phyloP scores from a whole-genome alignment of 2,797 vertebrate species.

The Octomys mimax region DNA sequence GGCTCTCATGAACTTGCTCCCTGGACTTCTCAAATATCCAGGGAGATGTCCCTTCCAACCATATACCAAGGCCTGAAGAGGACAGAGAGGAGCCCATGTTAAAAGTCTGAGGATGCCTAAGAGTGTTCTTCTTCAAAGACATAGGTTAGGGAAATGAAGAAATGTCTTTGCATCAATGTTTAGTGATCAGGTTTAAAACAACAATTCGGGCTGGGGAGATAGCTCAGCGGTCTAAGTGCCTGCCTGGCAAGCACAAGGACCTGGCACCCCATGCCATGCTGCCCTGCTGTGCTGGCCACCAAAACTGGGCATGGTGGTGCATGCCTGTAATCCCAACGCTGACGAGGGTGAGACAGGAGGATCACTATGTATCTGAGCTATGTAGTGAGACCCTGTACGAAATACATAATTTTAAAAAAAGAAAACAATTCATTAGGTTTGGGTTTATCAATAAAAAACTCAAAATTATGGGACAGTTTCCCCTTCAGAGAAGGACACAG shows the following conservation, averaged over 20 bases:
- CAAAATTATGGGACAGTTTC: background rate
- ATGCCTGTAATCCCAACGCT: no score
- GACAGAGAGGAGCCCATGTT: background rate
- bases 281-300: no score
- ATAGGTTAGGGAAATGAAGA: background rate
- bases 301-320: no score
- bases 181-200: background rate
- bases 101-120: background rate
- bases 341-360: no score
- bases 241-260: no score
- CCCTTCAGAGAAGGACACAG: background rate
- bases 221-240: no score
- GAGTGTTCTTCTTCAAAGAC: background rate
- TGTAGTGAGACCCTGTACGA: no score
- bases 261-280: no score
- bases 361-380: no score
- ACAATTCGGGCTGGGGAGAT: background rate
- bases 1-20: background rate
- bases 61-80: background rate
- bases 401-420: background rate
- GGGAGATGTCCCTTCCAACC: background rate
- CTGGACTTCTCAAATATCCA: background rate
- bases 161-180: background rate
- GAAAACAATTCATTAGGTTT: background rate
- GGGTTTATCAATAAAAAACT: slow-evolving; percentile 31